Percentiles rank a stretch among this genome's conserved stretches.
Evolutionary conservation across 2,113 vertebrate genomes (phyloP).

Genomic region (Ceyx melanurus): DNA sequence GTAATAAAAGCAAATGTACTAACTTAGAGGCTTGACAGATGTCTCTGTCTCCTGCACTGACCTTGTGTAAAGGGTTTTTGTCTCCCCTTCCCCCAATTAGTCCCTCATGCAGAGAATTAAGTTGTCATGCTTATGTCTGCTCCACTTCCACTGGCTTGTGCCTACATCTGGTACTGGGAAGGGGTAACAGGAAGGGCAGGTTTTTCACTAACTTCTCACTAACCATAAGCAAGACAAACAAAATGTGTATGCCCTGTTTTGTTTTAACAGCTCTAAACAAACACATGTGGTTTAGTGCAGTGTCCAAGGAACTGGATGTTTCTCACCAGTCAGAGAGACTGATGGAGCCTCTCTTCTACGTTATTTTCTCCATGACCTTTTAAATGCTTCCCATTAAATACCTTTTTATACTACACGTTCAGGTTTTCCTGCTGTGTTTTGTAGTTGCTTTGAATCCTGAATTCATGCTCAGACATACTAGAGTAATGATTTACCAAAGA

Average conservation of each 20-base stretch:
- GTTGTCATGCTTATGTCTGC: slow-evolving; percentile 59
- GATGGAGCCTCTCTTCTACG: not conserved
- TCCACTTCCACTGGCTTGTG: slow-evolving; percentile 41
- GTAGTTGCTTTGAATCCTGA: not conserved
- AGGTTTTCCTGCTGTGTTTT: not conserved
- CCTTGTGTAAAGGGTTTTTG: slow-evolving; percentile 31
- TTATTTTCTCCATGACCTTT: not conserved
- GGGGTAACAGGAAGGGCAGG: slow-evolving; percentile 60
- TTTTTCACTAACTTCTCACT: slow-evolving; percentile 32
- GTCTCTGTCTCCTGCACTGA: slow-evolving; percentile 55
- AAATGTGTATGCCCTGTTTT: slow-evolving; percentile 2
- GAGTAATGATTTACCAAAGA: not conserved
- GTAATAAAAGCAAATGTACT: slow-evolving; percentile 39
- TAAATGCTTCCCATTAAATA: not conserved
- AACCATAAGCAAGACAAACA: slow-evolving; percentile 22
- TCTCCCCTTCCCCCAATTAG: not conserved
- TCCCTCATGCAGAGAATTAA: slow-evolving; percentile 28
- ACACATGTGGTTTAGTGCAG: slow-evolving; percentile 3
- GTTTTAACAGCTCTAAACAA: slow-evolving; percentile 26
- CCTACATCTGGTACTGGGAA: slow-evolving; percentile 36
- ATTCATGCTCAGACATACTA: not conserved
- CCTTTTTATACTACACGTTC: not conserved
- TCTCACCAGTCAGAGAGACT: slow-evolving; percentile 3
- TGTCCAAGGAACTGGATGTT: not conserved
- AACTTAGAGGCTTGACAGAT: slow-evolving; percentile 54